These are phyloP conservation scores for Himalopsyche anomala DNA, from an alignment of 2,888 invertebrate genomes.

Conservation along the genomic window DNA sequence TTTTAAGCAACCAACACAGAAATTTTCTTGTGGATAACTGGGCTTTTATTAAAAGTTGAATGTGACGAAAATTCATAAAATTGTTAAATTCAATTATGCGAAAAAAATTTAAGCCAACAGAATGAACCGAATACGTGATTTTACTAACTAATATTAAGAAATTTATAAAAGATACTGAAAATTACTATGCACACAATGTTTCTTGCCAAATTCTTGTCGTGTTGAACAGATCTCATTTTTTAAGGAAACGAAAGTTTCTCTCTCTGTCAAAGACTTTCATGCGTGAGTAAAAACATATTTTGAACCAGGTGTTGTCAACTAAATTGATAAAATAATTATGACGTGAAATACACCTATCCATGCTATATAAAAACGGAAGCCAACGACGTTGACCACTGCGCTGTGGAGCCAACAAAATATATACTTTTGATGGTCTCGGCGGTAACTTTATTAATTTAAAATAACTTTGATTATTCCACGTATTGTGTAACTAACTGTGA, in stretches of 20 bases:
- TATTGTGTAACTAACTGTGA: no score
- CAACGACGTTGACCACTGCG: no score
- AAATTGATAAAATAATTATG: no score
- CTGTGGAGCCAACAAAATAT: no score
- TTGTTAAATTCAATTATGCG: neutral
- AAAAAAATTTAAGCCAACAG: neutral
- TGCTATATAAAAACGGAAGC: no score
- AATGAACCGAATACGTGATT: neutral
- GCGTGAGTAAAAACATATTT: neutral
- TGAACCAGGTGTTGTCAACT: neutral
- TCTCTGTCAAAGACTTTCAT: slow-evolving; percentile 46
- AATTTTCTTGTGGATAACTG: neutral
- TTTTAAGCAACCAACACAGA: no score
- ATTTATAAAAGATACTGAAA: slow-evolving; percentile 49
- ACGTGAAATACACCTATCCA: no score
- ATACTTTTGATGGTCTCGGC: no score
- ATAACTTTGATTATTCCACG: no score
- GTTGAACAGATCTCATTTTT: slow-evolving; percentile 47
- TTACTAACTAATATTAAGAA: neutral
- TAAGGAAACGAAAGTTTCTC: slow-evolving; percentile 52
- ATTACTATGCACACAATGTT: slow-evolving; percentile 50
- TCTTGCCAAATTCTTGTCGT: slow-evolving; percentile 46
- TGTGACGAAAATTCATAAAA: neutral
- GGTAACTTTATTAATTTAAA: no score
- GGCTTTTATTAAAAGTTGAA: neutral